phyloP scores from a whole-genome alignment of 1,140 invertebrate species.

The Apocrypta bakeri region DNA sequence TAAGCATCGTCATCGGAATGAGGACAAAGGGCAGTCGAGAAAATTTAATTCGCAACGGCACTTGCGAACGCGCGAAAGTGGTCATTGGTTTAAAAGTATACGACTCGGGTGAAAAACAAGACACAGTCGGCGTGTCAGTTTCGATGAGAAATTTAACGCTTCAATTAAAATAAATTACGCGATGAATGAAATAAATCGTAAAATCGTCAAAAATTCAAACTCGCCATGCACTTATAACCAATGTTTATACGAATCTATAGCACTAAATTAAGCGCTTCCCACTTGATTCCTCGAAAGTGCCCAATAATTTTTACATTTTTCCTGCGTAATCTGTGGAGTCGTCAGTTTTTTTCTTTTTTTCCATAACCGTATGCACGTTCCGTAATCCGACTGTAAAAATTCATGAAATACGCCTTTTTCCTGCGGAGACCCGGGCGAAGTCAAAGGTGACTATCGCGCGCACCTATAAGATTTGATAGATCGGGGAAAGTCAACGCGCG shows the following conservation, averaged over 20 bases:
- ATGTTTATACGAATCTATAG: too few relatives aligned
- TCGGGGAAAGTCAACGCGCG: conserved; percentile 58
- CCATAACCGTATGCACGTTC: neutral
- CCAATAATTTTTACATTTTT: too few relatives aligned
- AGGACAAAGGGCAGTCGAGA: neutral
- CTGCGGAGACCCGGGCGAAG: neutral
- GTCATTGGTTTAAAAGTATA: too few relatives aligned
- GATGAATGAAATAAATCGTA: too few relatives aligned
- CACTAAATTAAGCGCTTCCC: conserved; percentile 1
- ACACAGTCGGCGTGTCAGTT: too few relatives aligned
- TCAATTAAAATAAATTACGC: too few relatives aligned
- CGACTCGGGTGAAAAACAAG: too few relatives aligned
- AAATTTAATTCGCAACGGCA: neutral
- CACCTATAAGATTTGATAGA: conserved; percentile 57
- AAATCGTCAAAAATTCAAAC: neutral
- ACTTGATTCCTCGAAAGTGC: too few relatives aligned
- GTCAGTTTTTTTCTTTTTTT: conserved; percentile 18
- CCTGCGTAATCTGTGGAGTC: neutral
- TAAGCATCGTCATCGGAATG: too few relatives aligned
- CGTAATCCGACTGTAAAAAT: neutral
- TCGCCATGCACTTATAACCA: too few relatives aligned
- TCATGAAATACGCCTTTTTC: neutral
- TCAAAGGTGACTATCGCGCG: conserved; percentile 21
- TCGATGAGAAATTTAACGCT: too few relatives aligned
- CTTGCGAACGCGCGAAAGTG: neutral